Conservation (phyloP, 2,888 invertebrate genomes). For the Eilema griseolum region DNA sequence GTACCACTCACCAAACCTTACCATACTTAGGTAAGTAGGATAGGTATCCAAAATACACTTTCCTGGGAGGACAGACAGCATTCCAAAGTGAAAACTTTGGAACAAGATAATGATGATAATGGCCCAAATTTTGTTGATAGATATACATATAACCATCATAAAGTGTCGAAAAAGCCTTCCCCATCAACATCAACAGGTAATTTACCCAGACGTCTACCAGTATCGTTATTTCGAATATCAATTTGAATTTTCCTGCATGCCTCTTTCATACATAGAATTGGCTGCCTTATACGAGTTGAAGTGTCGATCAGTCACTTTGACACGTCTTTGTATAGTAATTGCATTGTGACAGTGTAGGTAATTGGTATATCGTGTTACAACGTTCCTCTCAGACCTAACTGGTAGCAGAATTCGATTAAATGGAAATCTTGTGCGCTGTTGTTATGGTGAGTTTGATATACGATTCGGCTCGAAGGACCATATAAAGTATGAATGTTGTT, state of each 20-base stretch:
- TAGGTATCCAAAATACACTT: too few relatives aligned
- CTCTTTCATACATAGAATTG: not conserved
- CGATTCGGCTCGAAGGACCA: not conserved
- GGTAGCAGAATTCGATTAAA: conserved; percentile 4
- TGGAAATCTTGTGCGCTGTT: not conserved
- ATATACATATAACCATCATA: too few relatives aligned
- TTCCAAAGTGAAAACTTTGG: too few relatives aligned
- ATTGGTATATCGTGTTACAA: not conserved
- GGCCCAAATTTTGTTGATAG: too few relatives aligned
- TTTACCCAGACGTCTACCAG: not conserved
- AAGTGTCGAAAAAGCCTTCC: not conserved
- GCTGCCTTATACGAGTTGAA: not conserved
- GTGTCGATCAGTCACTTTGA: conserved; percentile 4
- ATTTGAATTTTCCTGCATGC: not conserved
- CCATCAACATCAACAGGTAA: not conserved
- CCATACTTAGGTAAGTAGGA: too few relatives aligned
- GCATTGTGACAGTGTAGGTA: not conserved
- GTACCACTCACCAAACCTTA: too few relatives aligned
- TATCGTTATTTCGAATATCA: not conserved
- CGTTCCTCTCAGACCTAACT: not conserved
- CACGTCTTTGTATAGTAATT: not conserved
- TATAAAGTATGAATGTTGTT: not conserved
- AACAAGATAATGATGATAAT: too few relatives aligned
- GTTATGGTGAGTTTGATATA: not conserved
- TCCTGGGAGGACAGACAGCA: too few relatives aligned